phyloP scores from a whole-genome alignment of 2,797 vertebrate genomes.

The Mormyrus hasselquistii region DNA sequence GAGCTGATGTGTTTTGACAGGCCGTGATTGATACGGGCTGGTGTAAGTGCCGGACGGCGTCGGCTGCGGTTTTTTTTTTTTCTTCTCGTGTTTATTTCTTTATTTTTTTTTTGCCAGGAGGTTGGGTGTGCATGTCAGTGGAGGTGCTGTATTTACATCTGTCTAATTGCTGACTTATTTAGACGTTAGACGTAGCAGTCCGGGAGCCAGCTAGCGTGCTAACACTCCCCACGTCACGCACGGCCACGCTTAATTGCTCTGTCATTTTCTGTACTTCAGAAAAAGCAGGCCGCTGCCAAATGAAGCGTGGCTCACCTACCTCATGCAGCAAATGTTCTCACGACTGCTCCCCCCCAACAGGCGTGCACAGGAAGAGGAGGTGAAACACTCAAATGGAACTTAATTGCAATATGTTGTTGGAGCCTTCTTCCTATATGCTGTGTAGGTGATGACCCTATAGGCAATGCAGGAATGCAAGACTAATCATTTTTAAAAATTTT shows the following conservation, averaged over 20 bases:
- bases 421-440: background rate
- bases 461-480: background rate
- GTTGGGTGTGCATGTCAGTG: slow-evolving; percentile 44
- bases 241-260: slow-evolving; percentile 53
- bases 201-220: slow-evolving; percentile 49
- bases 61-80: slow-evolving; percentile 23
- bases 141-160: slow-evolving; percentile 56
- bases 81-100: background rate
- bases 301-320: slow-evolving; percentile 39
- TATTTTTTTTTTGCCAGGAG: slow-evolving; percentile 7
- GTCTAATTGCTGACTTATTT: slow-evolving; percentile 59
- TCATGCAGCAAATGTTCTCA: slow-evolving; percentile 35
- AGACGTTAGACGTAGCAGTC: slow-evolving; percentile 51
- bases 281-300: slow-evolving; percentile 42
- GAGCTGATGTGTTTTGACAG: slow-evolving; percentile 61
- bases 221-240: slow-evolving; percentile 49
- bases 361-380: slow-evolving; percentile 31
- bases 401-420: slow-evolving; percentile 30
- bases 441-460: slow-evolving; percentile 14
- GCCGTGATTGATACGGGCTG: slow-evolving; percentile 59
- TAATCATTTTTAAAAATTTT: background rate
- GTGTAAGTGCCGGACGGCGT: slow-evolving; percentile 50
- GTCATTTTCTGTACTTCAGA: slow-evolving; percentile 56
- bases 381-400: slow-evolving; percentile 20
- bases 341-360: slow-evolving; percentile 28